Base-by-base conservation (phyloP, 2,888 invertebrate species). In the Cancer borealis region DNA sequence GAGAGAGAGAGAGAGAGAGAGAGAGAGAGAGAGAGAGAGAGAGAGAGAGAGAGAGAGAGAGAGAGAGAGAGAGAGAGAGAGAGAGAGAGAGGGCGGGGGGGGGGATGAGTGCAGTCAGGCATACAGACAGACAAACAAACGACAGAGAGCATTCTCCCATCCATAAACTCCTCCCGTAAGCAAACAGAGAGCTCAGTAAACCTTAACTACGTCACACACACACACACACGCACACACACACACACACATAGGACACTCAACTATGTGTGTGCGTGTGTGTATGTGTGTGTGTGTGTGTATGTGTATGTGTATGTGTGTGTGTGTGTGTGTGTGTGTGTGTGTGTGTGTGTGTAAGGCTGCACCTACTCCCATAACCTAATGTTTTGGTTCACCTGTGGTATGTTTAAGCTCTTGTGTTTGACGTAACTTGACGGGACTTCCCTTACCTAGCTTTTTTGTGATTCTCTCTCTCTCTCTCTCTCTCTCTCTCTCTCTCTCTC, bases 1-100 rank as follows among this genome's bases (percentile, higher is more conserved):
- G 73, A 73, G 73, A 73, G 73, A 73, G 73, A 73, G 73, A 73
- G 73, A 73, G 73, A 73, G 66, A 73, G 73, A 73, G 73, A 73
- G 73, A 73, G 73, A 73, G 73, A 73, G 73, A 73, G 73, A 73
- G 73, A 73, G 73, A 73, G 73, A 73, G 73, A 73, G 73, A 73
- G 73, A 73, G 73, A 73, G 73, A 73, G 73, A 73, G 73, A 73
- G 26, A 73, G 26, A 73, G 60, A 60, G 17, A 60, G 60, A 60
- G 60, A 60, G 17, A 60, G 60, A 60, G 60, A 60, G 60, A 60
- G 60, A 60, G 60, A 54, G 10, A 5, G 54, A 10, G 54, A 3
- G 54, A 54, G 10, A 10, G 54, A 10, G 3, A 5, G 3, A 1
- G 8, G 54, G 10, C 8, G 14, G 54, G 14, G 54, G 14, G 12